Base-by-base conservation (phyloP, 2,113 vertebrate genomes). In the Scalopus aquaticus region DNA sequence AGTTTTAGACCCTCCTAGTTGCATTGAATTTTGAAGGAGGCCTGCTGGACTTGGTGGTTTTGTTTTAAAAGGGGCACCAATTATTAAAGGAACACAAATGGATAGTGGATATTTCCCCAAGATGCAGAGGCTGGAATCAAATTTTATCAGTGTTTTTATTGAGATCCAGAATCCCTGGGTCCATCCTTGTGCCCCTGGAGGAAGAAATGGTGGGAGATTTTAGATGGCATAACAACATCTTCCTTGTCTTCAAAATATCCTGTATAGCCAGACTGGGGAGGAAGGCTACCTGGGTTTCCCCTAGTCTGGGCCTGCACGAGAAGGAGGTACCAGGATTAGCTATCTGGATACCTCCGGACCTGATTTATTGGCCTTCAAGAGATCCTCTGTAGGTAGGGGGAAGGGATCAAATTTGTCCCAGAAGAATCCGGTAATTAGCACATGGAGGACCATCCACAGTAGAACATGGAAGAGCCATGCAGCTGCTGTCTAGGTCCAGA, bases 31-130 rank as follows among this genome's bases (percentile, higher is more conserved):
- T 95, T 82, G 9, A 93, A 78, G 62, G 32, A 88, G 17, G 5
- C 8, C 26, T 54, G 0, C 37, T 11, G 62, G 15, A 26, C 39
- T 37, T 54, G 20, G 8, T 65, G 19, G 8, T 51, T 30, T 70
- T 20, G 20, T 70, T 49, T 37, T 49, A n/a, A n/a, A n/a, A n/a
- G n/a, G n/a, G n/a, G n/a, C n/a, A n/a, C n/a, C n/a, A n/a, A n/a
- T n/a, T n/a, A n/a, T n/a, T n/a, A n/a, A n/a, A n/a, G n/a, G n/a
- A n/a, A n/a, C n/a, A n/a, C n/a, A n/a, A n/a, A n/a, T n/a, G n/a
- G n/a, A n/a, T n/a, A n/a, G n/a, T n/a, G n/a, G n/a, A n/a, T 88
- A 42, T 60, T 93, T 88, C 37, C 84, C 17, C 5, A 89, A 80
- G n/a, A 74, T 73, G 26, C 10, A 46, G 24, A 42, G 1, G 28